Percentiles rank a stretch among this genome's conserved stretches.
Evolutionary conservation across 2,113 vertebrate genomes (phyloP).

Genomic region (Heliornis fulica): DNA sequence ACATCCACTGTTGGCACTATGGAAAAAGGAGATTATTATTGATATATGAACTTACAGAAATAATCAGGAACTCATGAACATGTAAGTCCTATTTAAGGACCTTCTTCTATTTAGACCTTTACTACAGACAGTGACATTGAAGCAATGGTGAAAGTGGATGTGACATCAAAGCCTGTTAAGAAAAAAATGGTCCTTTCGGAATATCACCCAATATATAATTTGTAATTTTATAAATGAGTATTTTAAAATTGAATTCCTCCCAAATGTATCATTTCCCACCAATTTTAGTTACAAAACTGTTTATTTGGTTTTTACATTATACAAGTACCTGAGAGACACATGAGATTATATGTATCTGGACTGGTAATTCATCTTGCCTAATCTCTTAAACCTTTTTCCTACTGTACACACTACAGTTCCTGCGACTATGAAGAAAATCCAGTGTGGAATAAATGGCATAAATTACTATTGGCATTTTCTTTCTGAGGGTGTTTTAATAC

Average conservation of each 20-base stretch:
- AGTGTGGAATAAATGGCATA: background rate
- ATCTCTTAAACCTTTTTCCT: background rate
- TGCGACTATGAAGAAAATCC: background rate
- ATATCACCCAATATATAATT: background rate
- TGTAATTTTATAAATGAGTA: background rate
- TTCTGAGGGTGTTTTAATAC: background rate
- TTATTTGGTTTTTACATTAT: background rate
- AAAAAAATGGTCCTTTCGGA: background rate
- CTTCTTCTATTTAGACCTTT: background rate
- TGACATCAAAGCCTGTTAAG: background rate
- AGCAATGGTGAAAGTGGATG: background rate
- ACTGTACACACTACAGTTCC: background rate
- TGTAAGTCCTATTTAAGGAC: background rate
- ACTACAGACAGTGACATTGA: background rate
- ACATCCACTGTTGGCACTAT: constrained; percentile 89
- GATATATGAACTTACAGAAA: background rate
- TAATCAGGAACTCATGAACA: background rate
- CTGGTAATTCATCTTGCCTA: background rate
- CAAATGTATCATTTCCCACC: background rate
- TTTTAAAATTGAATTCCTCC: background rate
- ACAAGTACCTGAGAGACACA: background rate
- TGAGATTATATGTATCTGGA: background rate
- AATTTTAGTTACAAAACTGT: background rate
- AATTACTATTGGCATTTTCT: background rate
- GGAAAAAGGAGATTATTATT: background rate